Base-by-base conservation (phyloP, 2,113 vertebrate species). In the Haemorhous mexicanus region DNA sequence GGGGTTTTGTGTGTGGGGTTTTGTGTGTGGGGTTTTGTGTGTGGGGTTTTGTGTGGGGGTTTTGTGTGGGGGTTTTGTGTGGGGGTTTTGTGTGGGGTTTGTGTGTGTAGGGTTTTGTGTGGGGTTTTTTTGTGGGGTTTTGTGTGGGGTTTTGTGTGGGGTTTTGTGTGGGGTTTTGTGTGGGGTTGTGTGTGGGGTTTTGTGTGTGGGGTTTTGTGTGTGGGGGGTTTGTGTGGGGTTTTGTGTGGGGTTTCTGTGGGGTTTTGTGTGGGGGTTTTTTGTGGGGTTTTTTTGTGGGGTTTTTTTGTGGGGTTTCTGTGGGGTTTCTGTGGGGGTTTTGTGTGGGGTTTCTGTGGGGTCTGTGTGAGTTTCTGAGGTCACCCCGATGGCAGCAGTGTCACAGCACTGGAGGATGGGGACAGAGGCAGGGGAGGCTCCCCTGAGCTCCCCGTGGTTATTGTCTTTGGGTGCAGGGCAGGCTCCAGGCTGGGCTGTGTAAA, bases 381-480 rank as follows among this genome's bases (percentile, higher is more conserved):
- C 47, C 39, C 43, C 74, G 62, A 49, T 58, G 82, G 93, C 92
- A 92, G 91, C 62, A 13, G 53, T 5, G 86, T 70, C 96, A 70
- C 62, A 11, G 35, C 63, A 10, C 63, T 61, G 89, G 83, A 13
- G 87, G 85, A 74, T 61, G 89, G 93, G 64, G 96, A 49, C 87
- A 64, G 56, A 53, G 87, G 55, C 47, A 61, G 64, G 37, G 67
- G 62, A 85, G 90, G 94, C 94, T 91, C 84, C 94, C 87, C 80
- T 47, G 59, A 93, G 90, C 80, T 89, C 76, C 89, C 81, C 43
- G 16, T n/a, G 53, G 47, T 87, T 92, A 41, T 84, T 96, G 96
- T 93, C 95, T 95, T 82, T 79, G 96, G 93, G 94, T 67, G 93
- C 69, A n/a, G 81, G 84, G 92, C 35, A 84, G 95, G 93, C 89